phyloP scores from a whole-genome alignment of 2,888 invertebrate genomes.

The Pyrochroa serraticornis region DNA sequence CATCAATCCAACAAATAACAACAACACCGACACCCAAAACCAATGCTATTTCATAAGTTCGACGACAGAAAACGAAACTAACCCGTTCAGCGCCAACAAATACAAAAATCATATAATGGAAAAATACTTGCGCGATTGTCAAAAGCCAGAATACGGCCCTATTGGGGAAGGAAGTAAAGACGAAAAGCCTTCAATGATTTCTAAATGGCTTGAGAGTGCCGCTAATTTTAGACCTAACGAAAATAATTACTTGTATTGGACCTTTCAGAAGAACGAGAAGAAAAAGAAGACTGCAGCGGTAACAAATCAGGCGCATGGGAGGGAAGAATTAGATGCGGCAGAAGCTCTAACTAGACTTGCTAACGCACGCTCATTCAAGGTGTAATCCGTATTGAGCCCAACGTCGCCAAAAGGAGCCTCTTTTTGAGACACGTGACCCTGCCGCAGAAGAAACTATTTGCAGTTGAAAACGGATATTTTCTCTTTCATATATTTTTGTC shows the following conservation, averaged over 20 bases:
- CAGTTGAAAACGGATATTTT: no score
- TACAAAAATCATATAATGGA: constrained; percentile 68
- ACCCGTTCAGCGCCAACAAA: constrained; percentile 56
- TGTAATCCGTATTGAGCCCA: neutral
- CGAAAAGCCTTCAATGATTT: constrained; percentile 65
- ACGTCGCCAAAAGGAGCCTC: neutral
- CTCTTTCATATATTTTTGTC: no score
- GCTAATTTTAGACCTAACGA: constrained; percentile 75
- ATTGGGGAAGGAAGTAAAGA: constrained; percentile 35
- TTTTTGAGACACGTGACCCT: neutral
- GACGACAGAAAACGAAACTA: constrained; percentile 53
- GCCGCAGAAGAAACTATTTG: no score
- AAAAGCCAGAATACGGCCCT: constrained; percentile 42
- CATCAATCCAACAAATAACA: constrained; percentile 33
- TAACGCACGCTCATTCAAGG: constrained; percentile 40
- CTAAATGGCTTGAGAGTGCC: constrained; percentile 79
- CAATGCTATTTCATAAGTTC: constrained; percentile 58
- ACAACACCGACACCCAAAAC: constrained; percentile 41
- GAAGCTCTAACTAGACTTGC: constrained; percentile 75
- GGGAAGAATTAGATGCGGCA: constrained; percentile 78
- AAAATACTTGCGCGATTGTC: constrained; percentile 62
- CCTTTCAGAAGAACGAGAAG: constrained; percentile 47
- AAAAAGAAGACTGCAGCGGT: constrained; percentile 44
- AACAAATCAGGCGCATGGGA: constrained; percentile 53
- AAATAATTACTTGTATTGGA: constrained; percentile 74